Evolutionary conservation across 2,797 vertebrate genomes (phyloP).

Genomic region (Hoplostethus atlanticus): DNA sequence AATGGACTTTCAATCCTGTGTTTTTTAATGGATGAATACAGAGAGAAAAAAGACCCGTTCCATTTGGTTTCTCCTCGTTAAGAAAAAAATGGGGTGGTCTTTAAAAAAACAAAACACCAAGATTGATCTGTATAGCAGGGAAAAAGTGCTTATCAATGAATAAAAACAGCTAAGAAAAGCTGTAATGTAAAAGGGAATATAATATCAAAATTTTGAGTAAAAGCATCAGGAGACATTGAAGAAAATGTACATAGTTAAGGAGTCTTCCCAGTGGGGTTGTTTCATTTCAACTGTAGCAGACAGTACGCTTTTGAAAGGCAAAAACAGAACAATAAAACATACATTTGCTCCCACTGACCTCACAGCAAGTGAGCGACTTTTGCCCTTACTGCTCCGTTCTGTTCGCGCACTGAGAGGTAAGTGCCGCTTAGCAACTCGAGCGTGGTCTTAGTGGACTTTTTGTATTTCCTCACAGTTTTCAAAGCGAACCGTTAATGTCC

Average conservation of each 20-base stretch:
- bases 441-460: constrained; percentile 55
- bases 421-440: constrained; percentile 51
- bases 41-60: constrained; percentile 21
- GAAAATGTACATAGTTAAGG: constrained; percentile 34
- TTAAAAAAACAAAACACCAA: background rate
- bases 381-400: constrained; percentile 7
- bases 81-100: background rate
- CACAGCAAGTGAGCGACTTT: constrained; percentile 43
- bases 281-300: constrained; percentile 55
- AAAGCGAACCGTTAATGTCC: constrained; percentile 59
- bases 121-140: too few relatives aligned
- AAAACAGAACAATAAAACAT: constrained; percentile 69
- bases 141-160: background rate
- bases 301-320: constrained; percentile 53
- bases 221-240: constrained; percentile 12
- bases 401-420: constrained; percentile 52
- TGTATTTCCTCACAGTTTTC: constrained; percentile 70
- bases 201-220: constrained; percentile 40
- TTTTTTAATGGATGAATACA: constrained; percentile 41
- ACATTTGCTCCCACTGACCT: constrained; percentile 48
- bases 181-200: constrained; percentile 27
- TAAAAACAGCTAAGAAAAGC: constrained; percentile 15
- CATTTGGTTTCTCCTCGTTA: constrained; percentile 12
- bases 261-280: constrained; percentile 48
- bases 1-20: constrained; percentile 17